Conservation (phyloP, 2,888 invertebrate genomes). For the Theodoxus fluviatilis region DNA sequence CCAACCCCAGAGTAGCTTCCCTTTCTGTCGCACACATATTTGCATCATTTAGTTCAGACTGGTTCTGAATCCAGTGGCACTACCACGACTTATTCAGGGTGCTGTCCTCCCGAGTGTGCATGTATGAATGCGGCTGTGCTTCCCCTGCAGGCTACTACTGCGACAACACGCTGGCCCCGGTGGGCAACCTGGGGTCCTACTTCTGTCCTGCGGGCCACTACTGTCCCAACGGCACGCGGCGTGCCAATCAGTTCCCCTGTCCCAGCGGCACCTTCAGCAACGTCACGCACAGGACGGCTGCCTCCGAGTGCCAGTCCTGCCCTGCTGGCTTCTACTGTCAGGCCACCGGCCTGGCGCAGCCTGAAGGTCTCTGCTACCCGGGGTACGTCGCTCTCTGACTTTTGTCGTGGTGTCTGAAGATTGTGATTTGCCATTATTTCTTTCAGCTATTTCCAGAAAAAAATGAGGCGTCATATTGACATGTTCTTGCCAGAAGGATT, state of each 20-base stretch:
- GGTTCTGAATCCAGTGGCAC: too few relatives aligned
- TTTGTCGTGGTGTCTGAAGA: background rate
- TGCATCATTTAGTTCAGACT: too few relatives aligned
- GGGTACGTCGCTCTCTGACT: slow-evolving; percentile 47
- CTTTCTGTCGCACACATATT: too few relatives aligned
- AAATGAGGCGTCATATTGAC: too few relatives aligned
- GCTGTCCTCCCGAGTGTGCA: too few relatives aligned
- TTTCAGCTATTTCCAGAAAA: too few relatives aligned
- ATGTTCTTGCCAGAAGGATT: too few relatives aligned
- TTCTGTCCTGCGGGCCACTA: slow-evolving; percentile 54
- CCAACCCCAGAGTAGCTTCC: too few relatives aligned
- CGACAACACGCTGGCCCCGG: slow-evolving; percentile 47
- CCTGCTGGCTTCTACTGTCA: slow-evolving; percentile 60
- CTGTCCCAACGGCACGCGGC: slow-evolving; percentile 48
- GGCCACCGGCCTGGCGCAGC: slow-evolving; percentile 51
- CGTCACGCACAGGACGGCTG: slow-evolving; percentile 40
- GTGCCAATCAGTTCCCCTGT: slow-evolving; percentile 53
- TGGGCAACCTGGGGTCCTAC: slow-evolving; percentile 45
- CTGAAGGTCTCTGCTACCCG: slow-evolving; percentile 58
- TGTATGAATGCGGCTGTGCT: too few relatives aligned
- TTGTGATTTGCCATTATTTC: background rate
- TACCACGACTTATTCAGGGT: too few relatives aligned
- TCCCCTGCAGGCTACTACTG: slow-evolving; percentile 50
- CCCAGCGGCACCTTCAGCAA: slow-evolving; percentile 60
- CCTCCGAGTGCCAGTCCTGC: slow-evolving; percentile 55